Conservation (phyloP, 2,888 invertebrate genomes). For the Achlya flavicornis region DNA sequence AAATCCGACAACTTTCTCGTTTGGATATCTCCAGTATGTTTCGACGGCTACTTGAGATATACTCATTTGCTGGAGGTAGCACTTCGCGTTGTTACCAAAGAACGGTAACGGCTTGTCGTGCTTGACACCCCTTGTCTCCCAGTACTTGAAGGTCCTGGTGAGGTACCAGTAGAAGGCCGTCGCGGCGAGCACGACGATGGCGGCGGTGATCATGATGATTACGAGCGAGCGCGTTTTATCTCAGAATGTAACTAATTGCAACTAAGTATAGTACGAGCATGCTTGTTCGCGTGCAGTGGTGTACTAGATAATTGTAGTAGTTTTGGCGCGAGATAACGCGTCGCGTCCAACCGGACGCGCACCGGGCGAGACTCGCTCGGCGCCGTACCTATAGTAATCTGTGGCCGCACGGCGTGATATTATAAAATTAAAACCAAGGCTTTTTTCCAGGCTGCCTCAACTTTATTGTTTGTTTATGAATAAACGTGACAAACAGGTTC, state of each 20-base stretch:
- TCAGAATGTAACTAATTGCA: background rate
- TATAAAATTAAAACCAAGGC: no score
- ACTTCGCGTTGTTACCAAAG: conserved; percentile 47
- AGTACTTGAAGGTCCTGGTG: conserved; percentile 54
- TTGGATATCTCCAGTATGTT: conserved; percentile 55
- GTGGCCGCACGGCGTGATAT: no score
- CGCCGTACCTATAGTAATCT: no score
- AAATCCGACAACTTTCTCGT: conserved; percentile 58
- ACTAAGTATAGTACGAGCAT: background rate
- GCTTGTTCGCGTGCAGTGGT: background rate
- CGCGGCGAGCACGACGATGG: conserved; percentile 23
- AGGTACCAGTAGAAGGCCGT: conserved; percentile 50
- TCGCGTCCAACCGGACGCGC: background rate
- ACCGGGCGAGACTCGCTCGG: no score
- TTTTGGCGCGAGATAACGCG: background rate
- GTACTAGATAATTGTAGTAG: background rate
- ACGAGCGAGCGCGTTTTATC: background rate
- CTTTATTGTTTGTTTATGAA: no score
- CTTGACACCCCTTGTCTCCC: conserved; percentile 52
- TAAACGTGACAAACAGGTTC: no score
- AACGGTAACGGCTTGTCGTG: conserved; percentile 51
- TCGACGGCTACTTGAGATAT: conserved; percentile 48
- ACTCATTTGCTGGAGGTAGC: conserved; percentile 44
- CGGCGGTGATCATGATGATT: conserved; percentile 15
- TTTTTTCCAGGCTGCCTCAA: no score